Conservation (phyloP, 2,113 vertebrate species). For the Naja naja region DNA sequence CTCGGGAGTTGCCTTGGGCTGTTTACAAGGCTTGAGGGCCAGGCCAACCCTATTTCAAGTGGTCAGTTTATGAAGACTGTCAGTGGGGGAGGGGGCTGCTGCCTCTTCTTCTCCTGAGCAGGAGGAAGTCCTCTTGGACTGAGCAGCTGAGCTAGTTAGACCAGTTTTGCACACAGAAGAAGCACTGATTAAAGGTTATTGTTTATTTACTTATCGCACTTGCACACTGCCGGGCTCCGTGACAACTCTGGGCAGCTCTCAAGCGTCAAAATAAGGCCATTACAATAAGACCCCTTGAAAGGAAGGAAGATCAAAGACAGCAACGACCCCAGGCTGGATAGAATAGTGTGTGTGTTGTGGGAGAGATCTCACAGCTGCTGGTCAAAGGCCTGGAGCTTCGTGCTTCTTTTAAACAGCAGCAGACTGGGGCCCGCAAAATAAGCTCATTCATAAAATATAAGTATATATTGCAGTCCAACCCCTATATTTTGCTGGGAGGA, state of each 20-base stretch:
- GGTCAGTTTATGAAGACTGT: not conserved
- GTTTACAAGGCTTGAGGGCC: not conserved
- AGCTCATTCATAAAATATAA: not conserved
- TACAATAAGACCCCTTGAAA: not conserved
- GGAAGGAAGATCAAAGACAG: not conserved
- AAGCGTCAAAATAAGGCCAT: not conserved
- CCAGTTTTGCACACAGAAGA: not conserved
- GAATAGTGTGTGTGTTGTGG: not conserved
- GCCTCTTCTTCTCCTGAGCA: not conserved
- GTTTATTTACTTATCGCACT: not conserved
- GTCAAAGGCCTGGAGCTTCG: not conserved
- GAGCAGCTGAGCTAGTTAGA: not conserved
- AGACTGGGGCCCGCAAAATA: not conserved
- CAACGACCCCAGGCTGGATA: not conserved
- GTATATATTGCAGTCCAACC: not conserved
- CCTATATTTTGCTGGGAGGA: not conserved
- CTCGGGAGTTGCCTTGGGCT: not conserved
- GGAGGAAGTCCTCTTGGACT: not conserved
- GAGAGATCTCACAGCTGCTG: not conserved
- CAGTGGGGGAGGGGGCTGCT: not conserved
- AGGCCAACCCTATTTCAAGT: not conserved
- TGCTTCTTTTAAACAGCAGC: not conserved
- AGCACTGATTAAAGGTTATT: not conserved
- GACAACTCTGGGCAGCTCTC: not conserved
- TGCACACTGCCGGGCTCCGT: not conserved